Percentiles rank a stretch among this genome's conserved stretches.
Conservation (phyloP, 2,888 invertebrate species). For the Archaeoteleia sp. region DNA sequence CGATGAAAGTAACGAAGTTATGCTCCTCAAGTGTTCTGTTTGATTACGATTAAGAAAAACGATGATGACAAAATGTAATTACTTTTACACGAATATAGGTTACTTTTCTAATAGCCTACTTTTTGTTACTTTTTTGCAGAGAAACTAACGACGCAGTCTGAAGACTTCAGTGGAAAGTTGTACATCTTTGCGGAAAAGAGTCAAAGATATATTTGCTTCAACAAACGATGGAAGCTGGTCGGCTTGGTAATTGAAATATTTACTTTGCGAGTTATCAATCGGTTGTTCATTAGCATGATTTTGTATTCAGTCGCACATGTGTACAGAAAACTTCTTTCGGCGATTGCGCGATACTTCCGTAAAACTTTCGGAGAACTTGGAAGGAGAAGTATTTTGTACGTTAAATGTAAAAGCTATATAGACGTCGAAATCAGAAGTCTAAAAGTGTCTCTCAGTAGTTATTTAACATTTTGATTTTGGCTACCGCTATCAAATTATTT, state of each 20-base stretch:
- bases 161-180: conserved; percentile 78
- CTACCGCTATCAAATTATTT: too few species aligned
- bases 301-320: background rate
- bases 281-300: background rate
- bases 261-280: conserved; percentile 10
- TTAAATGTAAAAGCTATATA: too few species aligned
- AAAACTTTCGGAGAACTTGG: conserved; percentile 2
- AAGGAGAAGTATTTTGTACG: background rate
- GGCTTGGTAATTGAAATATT: conserved; percentile 78
- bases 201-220: conserved; percentile 86
- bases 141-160: conserved; percentile 81
- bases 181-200: conserved; percentile 83
- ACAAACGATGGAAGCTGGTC: conserved; percentile 82
- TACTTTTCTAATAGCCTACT: conserved; percentile 11
- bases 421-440: too few species aligned
- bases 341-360: conserved; percentile 3
- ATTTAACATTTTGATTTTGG: too few species aligned
- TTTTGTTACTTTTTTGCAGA: conserved; percentile 76
- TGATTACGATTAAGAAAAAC: too few species aligned
- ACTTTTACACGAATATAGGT: too few species aligned
- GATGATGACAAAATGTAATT: too few species aligned
- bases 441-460: too few species aligned
- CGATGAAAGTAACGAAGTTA: too few species aligned
- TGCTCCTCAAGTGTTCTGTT: too few species aligned
- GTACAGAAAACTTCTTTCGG: background rate